Conservation (phyloP, 1,140 invertebrate genomes). For the Bombus sylvicola region DNA sequence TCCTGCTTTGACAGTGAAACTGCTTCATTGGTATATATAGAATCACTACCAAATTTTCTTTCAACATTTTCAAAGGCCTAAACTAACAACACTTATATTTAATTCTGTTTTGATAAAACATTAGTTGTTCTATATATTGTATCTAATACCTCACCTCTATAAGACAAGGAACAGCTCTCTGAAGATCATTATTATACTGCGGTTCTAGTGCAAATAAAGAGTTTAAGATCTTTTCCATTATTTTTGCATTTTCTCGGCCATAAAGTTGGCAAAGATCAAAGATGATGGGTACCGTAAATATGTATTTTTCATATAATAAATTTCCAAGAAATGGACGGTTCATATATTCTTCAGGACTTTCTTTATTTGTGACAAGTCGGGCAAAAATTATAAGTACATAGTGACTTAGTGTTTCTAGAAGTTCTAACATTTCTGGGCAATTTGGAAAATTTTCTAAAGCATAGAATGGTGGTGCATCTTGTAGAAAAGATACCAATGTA, state of each 20-base stretch:
- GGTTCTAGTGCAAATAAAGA: constrained; percentile 88
- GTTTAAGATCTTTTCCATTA: constrained; percentile 86
- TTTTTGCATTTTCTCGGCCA: constrained; percentile 86
- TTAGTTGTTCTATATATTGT: not conserved
- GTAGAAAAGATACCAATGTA: constrained; percentile 88
- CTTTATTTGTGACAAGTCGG: constrained; percentile 89
- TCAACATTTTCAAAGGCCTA: constrained; percentile 74
- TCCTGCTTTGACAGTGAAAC: constrained; percentile 80
- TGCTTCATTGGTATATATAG: constrained; percentile 75
- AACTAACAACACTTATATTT: constrained; percentile 23
- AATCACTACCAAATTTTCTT: constrained; percentile 67
- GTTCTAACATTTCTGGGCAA: constrained; percentile 77
- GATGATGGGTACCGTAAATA: constrained; percentile 92
- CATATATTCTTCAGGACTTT: constrained; percentile 88
- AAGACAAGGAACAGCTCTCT: constrained; percentile 84
- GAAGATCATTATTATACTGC: constrained; percentile 87
- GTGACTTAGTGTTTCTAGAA: constrained; percentile 84
- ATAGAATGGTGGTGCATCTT: constrained; percentile 89
- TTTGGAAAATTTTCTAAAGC: constrained; percentile 81
- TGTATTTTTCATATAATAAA: constrained; percentile 90
- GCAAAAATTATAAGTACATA: constrained; percentile 88
- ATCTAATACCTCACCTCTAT: constrained; percentile 67
- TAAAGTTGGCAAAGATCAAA: constrained; percentile 90
- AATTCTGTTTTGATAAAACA: not conserved
- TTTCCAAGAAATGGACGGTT: constrained; percentile 85